Percentiles rank a stretch among this genome's conserved stretches.
Conservation (phyloP, 2,113 vertebrate species). For the Acrocephalus arundinaceus region DNA sequence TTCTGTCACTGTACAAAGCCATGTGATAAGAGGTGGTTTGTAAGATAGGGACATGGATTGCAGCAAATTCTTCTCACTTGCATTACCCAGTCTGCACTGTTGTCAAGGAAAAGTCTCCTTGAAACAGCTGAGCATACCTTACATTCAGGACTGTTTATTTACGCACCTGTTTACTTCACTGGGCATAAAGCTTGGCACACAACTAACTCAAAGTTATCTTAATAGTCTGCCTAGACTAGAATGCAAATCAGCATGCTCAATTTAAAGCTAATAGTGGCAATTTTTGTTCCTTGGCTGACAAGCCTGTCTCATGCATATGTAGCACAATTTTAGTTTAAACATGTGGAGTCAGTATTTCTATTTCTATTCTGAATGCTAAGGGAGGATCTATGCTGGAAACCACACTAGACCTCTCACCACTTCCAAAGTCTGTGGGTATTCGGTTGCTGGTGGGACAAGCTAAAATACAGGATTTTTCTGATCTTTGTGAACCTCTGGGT, state of each 20-base stretch:
- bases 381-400: not conserved
- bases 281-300: not conserved
- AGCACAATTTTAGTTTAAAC: not conserved
- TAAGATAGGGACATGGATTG: not conserved
- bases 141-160: constrained; percentile 9
- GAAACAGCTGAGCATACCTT: constrained; percentile 34
- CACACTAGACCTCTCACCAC: not conserved
- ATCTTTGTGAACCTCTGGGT: not conserved
- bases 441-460: not conserved
- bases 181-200: not conserved
- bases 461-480: not conserved
- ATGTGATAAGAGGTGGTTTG: not conserved
- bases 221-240: not conserved
- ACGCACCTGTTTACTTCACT: constrained; percentile 28
- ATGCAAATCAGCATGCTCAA: not conserved
- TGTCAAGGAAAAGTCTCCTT: not conserved
- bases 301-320: not conserved
- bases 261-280: not conserved
- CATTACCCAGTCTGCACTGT: not conserved
- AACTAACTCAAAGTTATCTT: not conserved
- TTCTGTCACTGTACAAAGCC: not conserved
- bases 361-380: not conserved
- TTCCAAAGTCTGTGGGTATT: not conserved
- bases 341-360: not conserved
- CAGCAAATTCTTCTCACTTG: not conserved